These are phyloP conservation scores for Corythoichthys haematopterus DNA, from an alignment of 2,113 vertebrate species.

Conservation along the genomic window DNA sequence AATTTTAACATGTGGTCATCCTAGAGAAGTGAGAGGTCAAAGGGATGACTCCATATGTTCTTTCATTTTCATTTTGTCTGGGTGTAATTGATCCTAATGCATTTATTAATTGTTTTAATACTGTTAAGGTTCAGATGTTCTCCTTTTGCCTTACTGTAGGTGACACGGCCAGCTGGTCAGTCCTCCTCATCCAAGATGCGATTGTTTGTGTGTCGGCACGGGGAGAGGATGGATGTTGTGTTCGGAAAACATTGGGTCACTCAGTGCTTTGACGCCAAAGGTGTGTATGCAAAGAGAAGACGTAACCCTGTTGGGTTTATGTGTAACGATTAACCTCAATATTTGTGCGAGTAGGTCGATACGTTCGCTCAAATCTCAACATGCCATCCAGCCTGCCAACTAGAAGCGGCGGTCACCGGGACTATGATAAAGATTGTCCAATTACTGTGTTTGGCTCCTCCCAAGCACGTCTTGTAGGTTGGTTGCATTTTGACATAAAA, in stretches of 20 bases:
- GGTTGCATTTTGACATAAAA: constrained; percentile 18
- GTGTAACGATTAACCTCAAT: neutral
- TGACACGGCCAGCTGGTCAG: constrained; percentile 75
- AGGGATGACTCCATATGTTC: too few species aligned
- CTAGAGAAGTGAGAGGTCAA: neutral
- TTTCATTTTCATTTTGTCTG: too few species aligned
- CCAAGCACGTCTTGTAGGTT: constrained; percentile 86
- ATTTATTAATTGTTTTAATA: neutral
- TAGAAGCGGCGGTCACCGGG: constrained; percentile 82
- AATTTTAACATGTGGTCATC: neutral
- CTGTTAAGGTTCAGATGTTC: neutral
- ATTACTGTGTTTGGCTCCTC: constrained; percentile 95
- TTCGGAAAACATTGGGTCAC: constrained; percentile 97
- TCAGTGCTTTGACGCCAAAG: constrained; percentile 97
- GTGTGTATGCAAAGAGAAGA: constrained; percentile 51
- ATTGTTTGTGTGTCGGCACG: constrained; percentile 93
- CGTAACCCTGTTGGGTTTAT: neutral
- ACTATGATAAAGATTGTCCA: constrained; percentile 93
- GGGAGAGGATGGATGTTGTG: constrained; percentile 97
- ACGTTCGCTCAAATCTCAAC: constrained; percentile 92
- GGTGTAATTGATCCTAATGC: neutral
- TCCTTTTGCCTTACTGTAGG: constrained; percentile 58
- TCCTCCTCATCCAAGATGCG: constrained; percentile 80
- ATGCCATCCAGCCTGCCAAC: constrained; percentile 89
- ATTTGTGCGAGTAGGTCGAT: constrained; percentile 75